Percentiles rank a stretch among this genome's conserved stretches.
Conservation (phyloP, 2,797 vertebrate species). For the Mergus octosetaceus region DNA sequence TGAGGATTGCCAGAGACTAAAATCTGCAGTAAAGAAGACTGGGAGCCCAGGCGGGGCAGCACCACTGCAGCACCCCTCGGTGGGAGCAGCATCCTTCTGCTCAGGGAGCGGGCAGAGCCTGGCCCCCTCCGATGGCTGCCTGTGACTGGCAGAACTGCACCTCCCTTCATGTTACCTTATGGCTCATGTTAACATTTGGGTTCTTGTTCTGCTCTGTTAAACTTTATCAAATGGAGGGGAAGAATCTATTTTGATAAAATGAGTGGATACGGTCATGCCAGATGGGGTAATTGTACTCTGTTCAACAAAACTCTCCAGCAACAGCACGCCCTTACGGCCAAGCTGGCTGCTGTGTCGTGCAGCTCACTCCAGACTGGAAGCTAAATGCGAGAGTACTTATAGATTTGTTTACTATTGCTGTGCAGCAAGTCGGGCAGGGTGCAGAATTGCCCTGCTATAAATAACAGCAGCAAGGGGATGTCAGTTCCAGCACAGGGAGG, state of each 20-base stretch:
- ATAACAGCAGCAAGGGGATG: accelerated
- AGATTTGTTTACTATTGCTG: background rate
- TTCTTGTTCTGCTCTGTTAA: background rate
- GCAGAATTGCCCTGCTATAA: background rate
- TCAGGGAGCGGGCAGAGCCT: accelerated
- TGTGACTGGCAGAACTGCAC: accelerated
- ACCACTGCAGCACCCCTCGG: no score
- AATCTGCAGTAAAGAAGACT: accelerated
- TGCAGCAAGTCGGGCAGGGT: background rate
- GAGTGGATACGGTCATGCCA: accelerated
- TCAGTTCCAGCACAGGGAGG: background rate
- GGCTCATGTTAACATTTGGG: accelerated
- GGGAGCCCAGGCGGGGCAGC: background rate
- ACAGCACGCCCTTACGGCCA: background rate
- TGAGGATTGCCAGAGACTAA: background rate
- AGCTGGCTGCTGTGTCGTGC: accelerated
- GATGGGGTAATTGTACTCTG: accelerated
- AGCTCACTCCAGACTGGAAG: background rate
- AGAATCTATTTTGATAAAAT: background rate
- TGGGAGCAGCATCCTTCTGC: no score
- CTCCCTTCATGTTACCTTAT: background rate
- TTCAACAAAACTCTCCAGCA: background rate
- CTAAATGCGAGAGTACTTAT: background rate
- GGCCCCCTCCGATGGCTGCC: accelerated
- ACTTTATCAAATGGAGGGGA: background rate